Evolutionary conservation across 2,113 vertebrate species (phyloP), one percentile per base, ranked within the genome.

Genomic region (Peromyscus leucopus): DNA sequence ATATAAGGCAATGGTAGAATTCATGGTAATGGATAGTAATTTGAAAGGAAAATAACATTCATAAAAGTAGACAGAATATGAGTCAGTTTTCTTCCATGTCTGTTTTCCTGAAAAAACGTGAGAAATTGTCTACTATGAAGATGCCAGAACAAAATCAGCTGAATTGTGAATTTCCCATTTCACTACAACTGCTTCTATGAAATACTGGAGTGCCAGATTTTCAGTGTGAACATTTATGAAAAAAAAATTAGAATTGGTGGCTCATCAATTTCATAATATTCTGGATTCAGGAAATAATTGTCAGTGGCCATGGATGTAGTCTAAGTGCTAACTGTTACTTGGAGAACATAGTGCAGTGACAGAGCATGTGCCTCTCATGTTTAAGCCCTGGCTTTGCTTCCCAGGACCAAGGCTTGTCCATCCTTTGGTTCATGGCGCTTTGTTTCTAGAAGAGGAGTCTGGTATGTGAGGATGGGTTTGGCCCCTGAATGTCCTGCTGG

Each of bases 1-100:
- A 89, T 74, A 74, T 39, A 95, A 69, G 22, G 11, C 46, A 93
- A 82, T 84, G 39, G 8, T n/a, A 97, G 36, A 93, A 97, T 83
- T 95, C 51, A 69, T 33, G 84, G 21, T 46, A 74, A 78, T 83
- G 39, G 33, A 10, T 69, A 83, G 55, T 59, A 96, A 80, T 71
- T 93, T 91, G 59, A 4, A 87, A 89, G 67, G 61, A 76, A 76
- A 65, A 39, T 61, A 67, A 39, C 28, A 42, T 42, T 89, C 85
- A 13, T n/a, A 63, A 85, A 91, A 85, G 55, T 69, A 26, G 57
- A 19, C 21, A 90, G 19, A 46, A 19, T 21, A 33, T 22, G 2
- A 91, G 31, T 72, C 19, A 9, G 0, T 67, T 78, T 78, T n/a
- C 48, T 93, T n/a, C 9, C 51, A 96, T 36, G 96, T 36, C 36